Conservation (phyloP, 1,140 invertebrate genomes). For the Euura saliciscinereae region DNA sequence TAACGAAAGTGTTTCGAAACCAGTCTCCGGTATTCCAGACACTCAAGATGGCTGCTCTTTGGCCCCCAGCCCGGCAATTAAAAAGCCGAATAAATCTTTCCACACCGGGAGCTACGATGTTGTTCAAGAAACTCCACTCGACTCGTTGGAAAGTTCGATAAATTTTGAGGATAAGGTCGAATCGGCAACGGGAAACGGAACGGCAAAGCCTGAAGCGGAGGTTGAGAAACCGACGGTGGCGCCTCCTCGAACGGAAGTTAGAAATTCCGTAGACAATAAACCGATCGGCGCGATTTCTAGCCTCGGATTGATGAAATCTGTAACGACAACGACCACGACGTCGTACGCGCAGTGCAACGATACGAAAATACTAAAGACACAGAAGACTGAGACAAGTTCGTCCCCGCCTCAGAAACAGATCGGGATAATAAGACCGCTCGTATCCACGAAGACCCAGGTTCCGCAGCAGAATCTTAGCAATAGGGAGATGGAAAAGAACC, state of each 20-base stretch:
- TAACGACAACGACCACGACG: constrained; percentile 19
- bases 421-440: constrained; percentile 66
- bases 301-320: constrained; percentile 42
- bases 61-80: constrained; percentile 25
- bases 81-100: not conserved
- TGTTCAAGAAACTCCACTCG: no score
- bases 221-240: not conserved
- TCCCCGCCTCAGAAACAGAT: constrained; percentile 61
- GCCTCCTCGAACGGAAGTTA: not conserved
- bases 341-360: constrained; percentile 45
- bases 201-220: not conserved
- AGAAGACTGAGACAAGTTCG: constrained; percentile 39
- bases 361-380: constrained; percentile 45
- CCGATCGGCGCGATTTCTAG: constrained; percentile 47
- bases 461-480: constrained; percentile 62
- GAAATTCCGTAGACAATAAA: constrained; percentile 32
- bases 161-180: not conserved
- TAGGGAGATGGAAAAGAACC: constrained; percentile 73
- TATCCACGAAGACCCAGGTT: constrained; percentile 56
- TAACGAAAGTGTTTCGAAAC: constrained; percentile 45
- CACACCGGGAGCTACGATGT: no score
- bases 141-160: no score
- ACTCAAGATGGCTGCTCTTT: constrained; percentile 39
- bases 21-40: constrained; percentile 28
- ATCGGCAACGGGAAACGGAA: not conserved